phyloP scores from a whole-genome alignment of 2,888 invertebrate species.

The Erebia aethiops region DNA sequence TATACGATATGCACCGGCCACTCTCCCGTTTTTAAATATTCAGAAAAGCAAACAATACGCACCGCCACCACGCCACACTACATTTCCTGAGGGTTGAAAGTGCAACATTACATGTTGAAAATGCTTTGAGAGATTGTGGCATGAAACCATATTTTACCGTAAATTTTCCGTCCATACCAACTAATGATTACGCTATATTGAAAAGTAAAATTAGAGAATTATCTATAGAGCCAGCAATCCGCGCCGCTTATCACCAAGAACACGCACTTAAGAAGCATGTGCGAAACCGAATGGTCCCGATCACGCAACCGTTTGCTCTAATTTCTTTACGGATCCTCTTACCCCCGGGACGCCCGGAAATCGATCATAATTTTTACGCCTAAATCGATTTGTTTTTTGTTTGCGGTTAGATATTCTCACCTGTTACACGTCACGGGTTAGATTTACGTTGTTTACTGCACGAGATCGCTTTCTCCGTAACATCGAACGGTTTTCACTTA shows the following conservation, averaged over 20 bases:
- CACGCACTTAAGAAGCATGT: slow-evolving; percentile 30
- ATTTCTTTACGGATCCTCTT: slow-evolving; percentile 28
- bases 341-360: slow-evolving; percentile 35
- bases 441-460: slow-evolving; percentile 29
- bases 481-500: neutral
- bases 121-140: no score
- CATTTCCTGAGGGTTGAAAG: no score
- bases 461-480: slow-evolving; percentile 22
- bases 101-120: no score
- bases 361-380: slow-evolving; percentile 33
- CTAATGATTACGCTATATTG: no score
- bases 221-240: neutral
- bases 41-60: no score
- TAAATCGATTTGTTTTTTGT: slow-evolving; percentile 33
- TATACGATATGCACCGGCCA: no score
- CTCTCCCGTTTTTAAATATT: no score
- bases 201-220: no score
- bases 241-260: slow-evolving; percentile 17
- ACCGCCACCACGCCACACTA: no score
- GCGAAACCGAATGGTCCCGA: slow-evolving; percentile 33
- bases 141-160: no score
- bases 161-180: no score
- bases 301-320: slow-evolving; percentile 39
- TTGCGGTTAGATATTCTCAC: slow-evolving; percentile 37
- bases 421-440: slow-evolving; percentile 32